phyloP scores from a whole-genome alignment of 1,140 invertebrate genomes.

The Micrasema longulum region DNA sequence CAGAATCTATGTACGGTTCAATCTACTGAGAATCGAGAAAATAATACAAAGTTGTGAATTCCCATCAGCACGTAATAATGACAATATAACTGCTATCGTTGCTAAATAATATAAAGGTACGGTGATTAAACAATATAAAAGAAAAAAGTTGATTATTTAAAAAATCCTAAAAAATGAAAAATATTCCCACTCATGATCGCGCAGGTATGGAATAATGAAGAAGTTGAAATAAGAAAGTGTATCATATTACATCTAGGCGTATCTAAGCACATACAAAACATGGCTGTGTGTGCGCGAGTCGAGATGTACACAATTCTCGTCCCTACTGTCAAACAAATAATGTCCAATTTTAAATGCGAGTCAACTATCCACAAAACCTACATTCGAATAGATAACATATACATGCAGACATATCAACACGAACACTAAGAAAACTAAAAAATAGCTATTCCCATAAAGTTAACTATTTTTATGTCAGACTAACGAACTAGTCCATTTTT shows the following conservation, averaged over 20 bases:
- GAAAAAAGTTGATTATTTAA: no score
- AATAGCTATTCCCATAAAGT: slow-evolving; percentile 8
- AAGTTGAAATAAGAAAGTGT: slow-evolving; percentile 45
- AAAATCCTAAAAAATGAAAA: no score
- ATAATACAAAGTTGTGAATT: no score
- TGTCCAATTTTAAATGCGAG: slow-evolving; percentile 17
- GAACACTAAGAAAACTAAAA: slow-evolving; percentile 17
- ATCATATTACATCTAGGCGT: slow-evolving; percentile 46
- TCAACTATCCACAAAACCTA: slow-evolving; percentile 30
- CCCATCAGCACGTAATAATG: no score
- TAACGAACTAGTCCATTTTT: no score
- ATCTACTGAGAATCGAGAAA: no score
- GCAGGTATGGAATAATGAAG: slow-evolving; percentile 19
- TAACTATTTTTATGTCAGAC: not conserved
- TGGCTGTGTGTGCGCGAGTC: no score
- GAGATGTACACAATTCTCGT: slow-evolving; percentile 5
- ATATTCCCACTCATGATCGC: no score
- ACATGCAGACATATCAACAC: slow-evolving; percentile 25
- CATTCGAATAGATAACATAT: slow-evolving; percentile 33
- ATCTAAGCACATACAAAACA: slow-evolving; percentile 29
- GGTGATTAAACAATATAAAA: no score
- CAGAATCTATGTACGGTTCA: no score
- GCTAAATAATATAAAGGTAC: no score
- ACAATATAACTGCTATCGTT: no score
- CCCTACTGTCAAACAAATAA: slow-evolving; percentile 13